Conservation (phyloP, 2,113 vertebrate species). For the Cebidichthys violaceus region DNA sequence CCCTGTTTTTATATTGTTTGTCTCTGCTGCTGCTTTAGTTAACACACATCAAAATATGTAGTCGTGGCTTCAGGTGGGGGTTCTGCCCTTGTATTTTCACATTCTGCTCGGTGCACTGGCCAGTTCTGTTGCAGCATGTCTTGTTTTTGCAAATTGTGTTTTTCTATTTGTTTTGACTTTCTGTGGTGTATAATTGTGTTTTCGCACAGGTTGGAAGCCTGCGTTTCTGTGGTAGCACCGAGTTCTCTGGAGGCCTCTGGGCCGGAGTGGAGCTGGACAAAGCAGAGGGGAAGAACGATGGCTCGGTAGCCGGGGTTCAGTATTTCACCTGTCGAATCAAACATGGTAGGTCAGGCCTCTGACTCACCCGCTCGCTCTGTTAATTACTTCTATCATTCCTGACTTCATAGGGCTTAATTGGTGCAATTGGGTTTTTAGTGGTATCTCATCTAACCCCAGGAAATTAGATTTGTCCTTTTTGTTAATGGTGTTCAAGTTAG, state of each 20-base stretch:
- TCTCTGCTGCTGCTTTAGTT: constrained; percentile 40
- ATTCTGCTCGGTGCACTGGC: not conserved
- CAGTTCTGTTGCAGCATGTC: not conserved
- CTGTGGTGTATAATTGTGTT: constrained; percentile 2
- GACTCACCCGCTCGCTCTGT: not conserved
- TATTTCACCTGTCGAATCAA: constrained; percentile 93
- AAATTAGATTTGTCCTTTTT: not conserved
- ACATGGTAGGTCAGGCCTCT: constrained; percentile 83
- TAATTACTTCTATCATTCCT: not conserved
- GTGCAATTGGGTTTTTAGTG: constrained; percentile 18
- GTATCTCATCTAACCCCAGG: not conserved
- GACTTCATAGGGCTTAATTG: constrained; percentile 9
- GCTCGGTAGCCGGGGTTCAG: constrained; percentile 92
- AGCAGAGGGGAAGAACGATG: constrained; percentile 95
- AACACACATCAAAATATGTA: constrained; percentile 25
- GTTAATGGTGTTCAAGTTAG: not conserved
- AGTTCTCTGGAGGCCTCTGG: constrained; percentile 97
- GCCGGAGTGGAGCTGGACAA: constrained; percentile 95
- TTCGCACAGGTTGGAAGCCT: constrained; percentile 88
- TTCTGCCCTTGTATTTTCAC: constrained; percentile 30
- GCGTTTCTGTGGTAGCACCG: constrained; percentile 92
- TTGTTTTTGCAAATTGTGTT: not conserved
- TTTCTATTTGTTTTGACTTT: constrained; percentile 4
- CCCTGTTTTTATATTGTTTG: constrained; percentile 43
- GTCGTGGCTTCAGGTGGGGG: not conserved